Percentiles rank a stretch among this genome's conserved stretches.
Evolutionary conservation across 2,113 vertebrate species (phyloP).

Genomic region (Himantopus leucocephalus): DNA sequence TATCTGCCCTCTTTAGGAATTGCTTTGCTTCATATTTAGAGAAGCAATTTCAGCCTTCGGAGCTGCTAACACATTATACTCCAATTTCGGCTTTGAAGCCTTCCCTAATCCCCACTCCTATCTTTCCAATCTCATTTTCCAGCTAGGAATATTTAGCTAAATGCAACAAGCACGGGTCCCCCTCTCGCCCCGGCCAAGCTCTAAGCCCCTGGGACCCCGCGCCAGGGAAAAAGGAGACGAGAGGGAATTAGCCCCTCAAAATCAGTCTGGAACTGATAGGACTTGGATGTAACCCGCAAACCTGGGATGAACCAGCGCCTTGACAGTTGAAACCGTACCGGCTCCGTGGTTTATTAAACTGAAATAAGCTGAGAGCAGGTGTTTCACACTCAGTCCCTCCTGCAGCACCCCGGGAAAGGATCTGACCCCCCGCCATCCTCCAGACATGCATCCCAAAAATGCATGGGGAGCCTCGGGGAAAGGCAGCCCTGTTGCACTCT

Average conservation of each 20-base stretch:
- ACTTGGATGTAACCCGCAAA: neutral
- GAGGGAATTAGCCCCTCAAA: conserved; percentile 36
- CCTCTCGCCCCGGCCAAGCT: neutral
- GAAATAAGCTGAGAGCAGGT: neutral
- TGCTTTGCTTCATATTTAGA: neutral
- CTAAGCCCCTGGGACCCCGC: neutral
- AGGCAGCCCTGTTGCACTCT: neutral
- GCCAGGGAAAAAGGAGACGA: conserved; percentile 13
- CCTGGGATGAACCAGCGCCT: neutral
- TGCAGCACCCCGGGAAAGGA: neutral
- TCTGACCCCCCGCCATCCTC: neutral
- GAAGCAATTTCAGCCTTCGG: neutral
- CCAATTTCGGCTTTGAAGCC: conserved; percentile 17
- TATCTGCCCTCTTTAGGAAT: neutral
- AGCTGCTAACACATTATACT: conserved; percentile 4
- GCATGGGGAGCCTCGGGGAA: rapidly evolving
- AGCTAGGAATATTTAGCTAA: neutral
- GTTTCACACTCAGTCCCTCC: neutral
- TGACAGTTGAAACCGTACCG: neutral
- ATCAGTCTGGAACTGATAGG: neutral
- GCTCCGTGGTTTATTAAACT: neutral
- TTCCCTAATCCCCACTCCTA: conserved; percentile 10
- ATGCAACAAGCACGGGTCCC: rapidly evolving
- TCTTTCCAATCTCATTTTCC: conserved; percentile 52
- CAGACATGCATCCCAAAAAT: neutral